Evolutionary conservation across 1,140 invertebrate genomes (phyloP), one percentile per base, ranked within the genome.

Genomic region (Drosophila nannoptera): DNA sequence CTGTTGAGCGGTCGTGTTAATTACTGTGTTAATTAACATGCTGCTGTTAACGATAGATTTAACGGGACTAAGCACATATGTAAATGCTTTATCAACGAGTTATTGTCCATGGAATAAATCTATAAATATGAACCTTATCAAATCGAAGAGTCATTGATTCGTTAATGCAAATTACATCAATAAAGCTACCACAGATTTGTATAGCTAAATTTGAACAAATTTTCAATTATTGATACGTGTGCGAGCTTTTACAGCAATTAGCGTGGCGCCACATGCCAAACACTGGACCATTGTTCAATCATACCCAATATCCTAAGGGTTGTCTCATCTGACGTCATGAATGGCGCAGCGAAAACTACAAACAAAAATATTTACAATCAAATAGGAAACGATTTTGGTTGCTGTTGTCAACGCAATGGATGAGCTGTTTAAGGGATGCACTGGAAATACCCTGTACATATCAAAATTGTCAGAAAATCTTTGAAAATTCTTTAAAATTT

Each of bases 311-410:
- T 54, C n/a, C 31, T 7, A 56, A 46, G 45, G 45, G 45, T 5
- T 46, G 16, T 11, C 11, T n/a, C 45, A 46, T 11, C 46, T 65
- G 68, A 59, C 63, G 68, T 66, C 62, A 70, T 42, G 12, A 64
- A 64, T 69, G 68, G 68, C 61, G 68, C 68, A 67, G 56, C 64
- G 59, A 70, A 12, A 71, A 48, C 50, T 52, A 54, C 68, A 38
- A 40, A 33, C 43, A 56, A 43, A 7, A 63, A 66, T 48, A 45
- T 56, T 67, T 66, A 72, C 69, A 68, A 56, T 55, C 45, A 31
- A 68, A 61, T 46, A 49, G 5, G 36, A 16, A 35, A 9, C 36
- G 22, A 36, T 56, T 38, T 63, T 53, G 9, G 12, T 32, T 36
- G 43, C 31, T 12, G 50, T 55, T 68, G 45, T 55, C 69, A 67